Evolutionary conservation across 2,113 vertebrate species (phyloP), one percentile per base, ranked within the genome.

Genomic region (Sander lucioperca): DNA sequence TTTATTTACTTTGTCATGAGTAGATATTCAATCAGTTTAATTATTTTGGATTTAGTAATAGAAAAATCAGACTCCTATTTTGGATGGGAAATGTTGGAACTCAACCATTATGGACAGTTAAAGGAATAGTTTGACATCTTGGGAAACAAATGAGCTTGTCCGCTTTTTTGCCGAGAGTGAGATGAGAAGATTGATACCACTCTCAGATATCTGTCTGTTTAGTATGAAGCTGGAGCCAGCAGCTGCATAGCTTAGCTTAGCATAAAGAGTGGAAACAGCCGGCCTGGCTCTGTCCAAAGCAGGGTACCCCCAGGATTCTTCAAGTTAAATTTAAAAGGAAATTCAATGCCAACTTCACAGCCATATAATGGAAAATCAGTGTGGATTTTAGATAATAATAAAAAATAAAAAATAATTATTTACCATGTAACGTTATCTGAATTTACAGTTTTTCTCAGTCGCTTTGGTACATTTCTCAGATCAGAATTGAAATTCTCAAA

Each of bases 1-100:
- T 72, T 77, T 69, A 59, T 71, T 59, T 3, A 48, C 58, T 86
- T 63, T 69, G 54, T 73, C 54, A 73, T 76, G 68, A 86, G 47
- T 19, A 62, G 47, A 68, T 75, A 66, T 74, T 54, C n/a, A 61
- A 73, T 73, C 51, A 81, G 48, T 18, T 36, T 53, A 65, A 54
- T 58, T 15, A 58, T 64, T 75, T 33, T 50, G 8, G 30, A 81
- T 36, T 56, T 45, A 47, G 58, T n/a, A 33, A 53, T 1, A 21
- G n/a, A 45, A 54, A 33, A 70, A 27, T 14, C 27, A 13, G 33
- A 30, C 47, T 23, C 6, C 6, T 39, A 8, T 43, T 43, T 39
- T 25, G 48, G 11, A 27, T 6, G 25, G 43, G 14, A 48, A 27
- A 11, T 45, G 63, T 27, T 48, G 27, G 21, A 58, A 70, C 59